These are phyloP conservation scores for Acrocephalus arundinaceus DNA, from an alignment of 2,113 vertebrate species.

Conservation along the genomic window DNA sequence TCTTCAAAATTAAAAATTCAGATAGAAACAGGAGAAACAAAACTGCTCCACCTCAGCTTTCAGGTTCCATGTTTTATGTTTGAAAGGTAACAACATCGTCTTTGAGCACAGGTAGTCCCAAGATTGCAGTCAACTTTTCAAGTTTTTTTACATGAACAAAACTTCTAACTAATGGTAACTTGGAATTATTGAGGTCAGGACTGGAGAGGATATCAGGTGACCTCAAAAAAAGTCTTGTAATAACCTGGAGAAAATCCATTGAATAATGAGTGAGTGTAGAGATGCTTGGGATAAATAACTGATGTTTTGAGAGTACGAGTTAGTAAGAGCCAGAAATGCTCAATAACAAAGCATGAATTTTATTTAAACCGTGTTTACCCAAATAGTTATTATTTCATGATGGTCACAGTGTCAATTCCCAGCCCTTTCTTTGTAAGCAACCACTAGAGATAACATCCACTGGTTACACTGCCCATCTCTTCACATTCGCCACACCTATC, in stretches of 20 bases:
- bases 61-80: not conserved
- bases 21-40: not conserved
- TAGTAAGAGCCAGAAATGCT: not conserved
- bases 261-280: not conserved
- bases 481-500: not conserved
- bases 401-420: rapidly evolving
- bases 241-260: not conserved
- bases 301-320: not conserved
- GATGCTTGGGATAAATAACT: not conserved
- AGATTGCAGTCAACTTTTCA: not conserved
- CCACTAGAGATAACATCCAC: not conserved
- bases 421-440: not conserved
- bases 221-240: not conserved
- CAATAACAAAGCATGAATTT: not conserved
- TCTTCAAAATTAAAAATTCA: not conserved
- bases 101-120: not conserved
- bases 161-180: not conserved
- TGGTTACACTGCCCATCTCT: not conserved
- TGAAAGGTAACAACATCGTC: not conserved
- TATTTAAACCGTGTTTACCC: not conserved
- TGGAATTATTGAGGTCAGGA: not conserved
- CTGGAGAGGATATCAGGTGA: not conserved
- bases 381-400: not conserved
- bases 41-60: not conserved
- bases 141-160: not conserved